phyloP scores from a whole-genome alignment of 1,140 invertebrate genomes.

The Cephus cinctus region DNA sequence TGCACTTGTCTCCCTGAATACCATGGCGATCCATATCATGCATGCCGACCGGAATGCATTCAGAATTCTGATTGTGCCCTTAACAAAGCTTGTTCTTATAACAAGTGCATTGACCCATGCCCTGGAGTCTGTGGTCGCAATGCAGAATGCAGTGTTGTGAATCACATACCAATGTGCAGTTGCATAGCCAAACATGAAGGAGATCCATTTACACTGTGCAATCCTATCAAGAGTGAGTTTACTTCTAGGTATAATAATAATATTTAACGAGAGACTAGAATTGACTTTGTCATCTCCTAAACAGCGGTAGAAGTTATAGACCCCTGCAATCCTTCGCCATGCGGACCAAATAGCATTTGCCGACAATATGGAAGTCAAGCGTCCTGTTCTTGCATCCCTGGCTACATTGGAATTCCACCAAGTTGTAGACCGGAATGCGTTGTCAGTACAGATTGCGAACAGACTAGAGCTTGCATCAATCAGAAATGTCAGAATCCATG shows the following conservation, averaged over 20 bases:
- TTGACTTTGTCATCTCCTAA: background rate
- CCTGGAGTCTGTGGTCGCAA: slow-evolving; percentile 68
- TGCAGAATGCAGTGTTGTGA: slow-evolving; percentile 67
- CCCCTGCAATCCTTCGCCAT: slow-evolving; percentile 66
- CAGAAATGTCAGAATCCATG: slow-evolving; percentile 80
- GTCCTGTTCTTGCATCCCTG: slow-evolving; percentile 67
- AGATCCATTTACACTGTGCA: slow-evolving; percentile 64
- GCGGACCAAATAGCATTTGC: slow-evolving; percentile 76
- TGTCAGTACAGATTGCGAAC: slow-evolving; percentile 76
- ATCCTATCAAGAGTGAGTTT: slow-evolving; percentile 48
- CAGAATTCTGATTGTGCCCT: slow-evolving; percentile 68
- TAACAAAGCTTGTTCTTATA: slow-evolving; percentile 67
- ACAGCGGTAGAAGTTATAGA: too few species aligned
- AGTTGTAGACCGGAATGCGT: slow-evolving; percentile 76
- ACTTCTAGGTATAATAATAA: background rate
- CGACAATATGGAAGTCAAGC: slow-evolving; percentile 63
- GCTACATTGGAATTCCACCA: slow-evolving; percentile 70
- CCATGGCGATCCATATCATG: slow-evolving; percentile 53
- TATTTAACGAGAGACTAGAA: background rate
- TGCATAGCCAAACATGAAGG: slow-evolving; percentile 77
- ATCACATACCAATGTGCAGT: slow-evolving; percentile 63
- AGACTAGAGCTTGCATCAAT: slow-evolving; percentile 70
- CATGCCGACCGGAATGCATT: slow-evolving; percentile 60
- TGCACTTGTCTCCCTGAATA: slow-evolving; percentile 53
- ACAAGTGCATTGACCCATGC: slow-evolving; percentile 75